A percentile compares a stretch with the other conserved stretches of the same genome.
Conservation (phyloP, 2,888 invertebrate species). For the Catocala nupta region DNA sequence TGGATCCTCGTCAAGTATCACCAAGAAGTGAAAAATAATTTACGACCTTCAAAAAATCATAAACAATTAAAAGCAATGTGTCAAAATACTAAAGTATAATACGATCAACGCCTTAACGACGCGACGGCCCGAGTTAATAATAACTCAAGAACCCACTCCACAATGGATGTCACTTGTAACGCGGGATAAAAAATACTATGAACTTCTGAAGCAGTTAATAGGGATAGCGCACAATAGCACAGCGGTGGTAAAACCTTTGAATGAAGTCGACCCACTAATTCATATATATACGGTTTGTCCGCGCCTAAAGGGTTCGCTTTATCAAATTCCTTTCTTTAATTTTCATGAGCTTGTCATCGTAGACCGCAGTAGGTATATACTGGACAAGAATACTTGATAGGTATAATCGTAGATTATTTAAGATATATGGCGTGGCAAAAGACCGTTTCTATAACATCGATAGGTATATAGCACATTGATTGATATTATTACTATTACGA, state of each 20-base stretch:
- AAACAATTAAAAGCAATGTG: slow-evolving; percentile 83
- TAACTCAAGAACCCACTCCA: slow-evolving; percentile 61
- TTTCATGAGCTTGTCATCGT: slow-evolving; percentile 60
- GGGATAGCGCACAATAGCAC: slow-evolving; percentile 68
- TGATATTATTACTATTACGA: no score
- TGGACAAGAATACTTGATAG: no score
- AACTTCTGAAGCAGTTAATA: slow-evolving; percentile 87
- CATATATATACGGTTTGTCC: slow-evolving; percentile 72
- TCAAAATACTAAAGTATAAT: slow-evolving; percentile 83
- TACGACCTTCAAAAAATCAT: slow-evolving; percentile 72
- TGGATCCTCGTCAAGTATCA: slow-evolving; percentile 76
- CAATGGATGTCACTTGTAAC: slow-evolving; percentile 71
- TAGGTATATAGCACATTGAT: no score
- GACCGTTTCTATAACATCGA: no score
- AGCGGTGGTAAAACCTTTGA: slow-evolving; percentile 69
- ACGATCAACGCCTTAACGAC: slow-evolving; percentile 68
- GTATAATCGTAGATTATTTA: no score
- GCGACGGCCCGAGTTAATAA: slow-evolving; percentile 64
- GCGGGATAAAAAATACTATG: slow-evolving; percentile 77
- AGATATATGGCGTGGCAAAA: no score
- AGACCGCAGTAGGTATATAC: slow-evolving; percentile 9
- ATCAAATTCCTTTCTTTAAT: slow-evolving; percentile 54
- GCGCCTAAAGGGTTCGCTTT: slow-evolving; percentile 66
- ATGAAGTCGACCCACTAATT: slow-evolving; percentile 74
- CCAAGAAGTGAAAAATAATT: slow-evolving; percentile 68